These are phyloP conservation scores for Acanthurus leucopareius DNA, from an alignment of 2,797 vertebrate genomes.

Conservation along the genomic window DNA sequence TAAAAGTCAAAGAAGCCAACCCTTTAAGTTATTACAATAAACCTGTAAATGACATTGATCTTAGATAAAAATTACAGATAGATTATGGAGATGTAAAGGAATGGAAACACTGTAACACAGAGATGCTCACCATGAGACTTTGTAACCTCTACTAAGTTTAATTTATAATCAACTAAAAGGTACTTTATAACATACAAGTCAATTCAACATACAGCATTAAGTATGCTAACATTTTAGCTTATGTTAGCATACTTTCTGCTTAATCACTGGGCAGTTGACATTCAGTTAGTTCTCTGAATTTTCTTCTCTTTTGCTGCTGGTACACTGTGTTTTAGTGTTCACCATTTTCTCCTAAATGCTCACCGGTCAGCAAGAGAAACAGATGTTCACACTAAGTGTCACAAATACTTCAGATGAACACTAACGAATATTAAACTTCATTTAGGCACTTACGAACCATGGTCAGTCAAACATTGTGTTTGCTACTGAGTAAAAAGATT, in stretches of 20 bases:
- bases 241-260: neutral
- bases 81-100: neutral
- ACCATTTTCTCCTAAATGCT: neutral
- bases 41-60: neutral
- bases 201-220: neutral
- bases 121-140: neutral
- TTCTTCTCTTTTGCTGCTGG: neutral
- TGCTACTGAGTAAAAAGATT: constrained; percentile 16
- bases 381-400: neutral
- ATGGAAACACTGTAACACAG: neutral
- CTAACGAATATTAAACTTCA: constrained; percentile 19
- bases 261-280: neutral
- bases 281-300: neutral
- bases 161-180: neutral
- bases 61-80: neutral
- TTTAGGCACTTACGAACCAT: constrained; percentile 35
- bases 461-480: neutral
- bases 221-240: neutral
- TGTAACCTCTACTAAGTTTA: neutral
- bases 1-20: constrained; percentile 3
- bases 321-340: neutral
- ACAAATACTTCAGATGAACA: constrained; percentile 27
- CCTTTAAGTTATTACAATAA: neutral
- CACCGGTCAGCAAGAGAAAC: constrained; percentile 3
- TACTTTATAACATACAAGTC: neutral